These are phyloP conservation scores for Acrobasis repandana DNA, from an alignment of 2,888 invertebrate genomes.

Conservation along the genomic window DNA sequence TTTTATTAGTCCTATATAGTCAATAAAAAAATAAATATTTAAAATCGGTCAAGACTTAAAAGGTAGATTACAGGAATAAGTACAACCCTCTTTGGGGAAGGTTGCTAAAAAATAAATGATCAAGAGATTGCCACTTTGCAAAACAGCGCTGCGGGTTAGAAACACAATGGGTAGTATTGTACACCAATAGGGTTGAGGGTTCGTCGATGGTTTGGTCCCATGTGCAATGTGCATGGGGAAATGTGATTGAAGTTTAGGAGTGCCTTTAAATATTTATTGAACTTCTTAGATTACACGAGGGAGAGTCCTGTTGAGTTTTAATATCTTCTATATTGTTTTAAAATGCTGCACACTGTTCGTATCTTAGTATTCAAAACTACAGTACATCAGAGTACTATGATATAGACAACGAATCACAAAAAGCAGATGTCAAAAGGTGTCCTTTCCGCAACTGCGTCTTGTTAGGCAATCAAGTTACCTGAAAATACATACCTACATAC, in stretches of 20 bases:
- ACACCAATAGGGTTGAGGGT: slow-evolving; percentile 26
- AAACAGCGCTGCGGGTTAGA: slow-evolving; percentile 51
- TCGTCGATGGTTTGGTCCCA: slow-evolving; percentile 42
- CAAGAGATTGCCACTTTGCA: slow-evolving; percentile 52
- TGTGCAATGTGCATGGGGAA: slow-evolving; percentile 21
- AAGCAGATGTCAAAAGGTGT: too few relatives aligned
- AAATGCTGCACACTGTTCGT: too few relatives aligned
- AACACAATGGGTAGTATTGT: slow-evolving; percentile 40
- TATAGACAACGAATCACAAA: too few relatives aligned
- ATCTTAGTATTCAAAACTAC: too few relatives aligned
- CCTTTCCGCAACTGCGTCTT: too few relatives aligned
- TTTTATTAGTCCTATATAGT: neutral
- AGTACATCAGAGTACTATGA: too few relatives aligned
- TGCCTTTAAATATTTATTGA: slow-evolving; percentile 8
- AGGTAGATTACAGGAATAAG: slow-evolving; percentile 7
- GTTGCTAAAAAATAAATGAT: slow-evolving; percentile 36
- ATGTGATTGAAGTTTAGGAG: slow-evolving; percentile 13
- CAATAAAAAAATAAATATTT: slow-evolving; percentile 4
- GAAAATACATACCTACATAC: too few relatives aligned
- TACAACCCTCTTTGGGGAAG: slow-evolving; percentile 10
- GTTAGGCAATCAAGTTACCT: too few relatives aligned
- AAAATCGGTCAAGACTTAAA: neutral
- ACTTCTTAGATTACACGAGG: neutral
- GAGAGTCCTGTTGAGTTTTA: neutral
- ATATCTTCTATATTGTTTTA: neutral